A percentile compares a stretch with the other conserved stretches of the same genome.
These are phyloP conservation scores for Marmota monax DNA, from an alignment of 2,113 vertebrate species.

Conservation along the genomic window DNA sequence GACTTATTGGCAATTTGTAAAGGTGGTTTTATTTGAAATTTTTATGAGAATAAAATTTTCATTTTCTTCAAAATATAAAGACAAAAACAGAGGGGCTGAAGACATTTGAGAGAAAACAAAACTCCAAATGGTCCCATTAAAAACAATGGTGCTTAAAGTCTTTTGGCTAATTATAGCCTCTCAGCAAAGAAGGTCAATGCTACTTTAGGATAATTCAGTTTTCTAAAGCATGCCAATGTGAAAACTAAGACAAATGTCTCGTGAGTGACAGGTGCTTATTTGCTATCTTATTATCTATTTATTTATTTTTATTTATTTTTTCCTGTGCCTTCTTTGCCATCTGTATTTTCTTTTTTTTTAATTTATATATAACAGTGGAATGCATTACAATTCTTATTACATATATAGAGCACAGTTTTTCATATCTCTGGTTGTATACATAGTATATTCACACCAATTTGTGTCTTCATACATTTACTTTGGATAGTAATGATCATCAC, in stretches of 20 bases:
- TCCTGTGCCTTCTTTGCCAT: too few species aligned
- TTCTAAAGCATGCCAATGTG: neutral
- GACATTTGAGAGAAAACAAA: rapidly evolving
- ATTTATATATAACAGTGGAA: too few species aligned
- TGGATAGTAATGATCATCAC: too few species aligned
- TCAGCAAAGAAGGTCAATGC: neutral
- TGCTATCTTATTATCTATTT: neutral
- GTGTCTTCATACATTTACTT: too few species aligned
- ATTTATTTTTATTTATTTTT: neutral
- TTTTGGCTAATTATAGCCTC: rapidly evolving
- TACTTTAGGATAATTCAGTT: neutral
- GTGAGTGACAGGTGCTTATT: neutral
- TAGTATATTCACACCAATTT: too few species aligned
- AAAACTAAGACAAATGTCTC: neutral
- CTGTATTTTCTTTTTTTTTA: too few species aligned
- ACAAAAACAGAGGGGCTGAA: constrained; percentile 8
- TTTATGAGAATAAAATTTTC: neutral
- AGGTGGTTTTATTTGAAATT: neutral
- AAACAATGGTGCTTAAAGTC: neutral
- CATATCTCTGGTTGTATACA: too few species aligned
- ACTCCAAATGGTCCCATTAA: rapidly evolving
- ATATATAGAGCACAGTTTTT: too few species aligned
- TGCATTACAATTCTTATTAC: too few species aligned
- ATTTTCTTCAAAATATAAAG: neutral
- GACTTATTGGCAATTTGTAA: constrained; percentile 16